phyloP scores from a whole-genome alignment of 2,113 vertebrate species.

The Neotoma lepida region DNA sequence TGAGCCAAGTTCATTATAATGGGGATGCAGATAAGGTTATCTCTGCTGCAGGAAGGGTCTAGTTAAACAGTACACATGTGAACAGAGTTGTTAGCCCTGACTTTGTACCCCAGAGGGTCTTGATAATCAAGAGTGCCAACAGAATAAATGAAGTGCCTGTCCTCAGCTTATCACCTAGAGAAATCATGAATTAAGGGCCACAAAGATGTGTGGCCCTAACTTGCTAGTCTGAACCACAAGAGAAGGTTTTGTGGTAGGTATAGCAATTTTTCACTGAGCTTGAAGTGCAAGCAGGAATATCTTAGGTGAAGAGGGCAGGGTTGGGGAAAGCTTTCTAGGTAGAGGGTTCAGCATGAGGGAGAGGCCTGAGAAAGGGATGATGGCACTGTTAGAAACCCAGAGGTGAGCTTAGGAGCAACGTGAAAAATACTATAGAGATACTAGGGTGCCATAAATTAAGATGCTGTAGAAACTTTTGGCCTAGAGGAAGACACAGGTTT shows the following conservation, averaged over 20 bases:
- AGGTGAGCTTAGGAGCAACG: background rate
- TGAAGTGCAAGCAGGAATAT: background rate
- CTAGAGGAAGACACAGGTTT: background rate
- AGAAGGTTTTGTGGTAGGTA: background rate
- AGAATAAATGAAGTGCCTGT: background rate
- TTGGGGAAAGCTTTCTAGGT: background rate
- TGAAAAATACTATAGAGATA: background rate
- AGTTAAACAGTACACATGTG: background rate
- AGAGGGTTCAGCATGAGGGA: fast-evolving
- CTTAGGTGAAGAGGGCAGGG: background rate
- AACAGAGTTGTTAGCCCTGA: background rate
- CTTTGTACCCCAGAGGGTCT: background rate
- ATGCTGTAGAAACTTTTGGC: background rate
- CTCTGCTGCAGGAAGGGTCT: background rate
- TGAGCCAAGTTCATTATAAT: background rate
- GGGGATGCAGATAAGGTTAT: background rate
- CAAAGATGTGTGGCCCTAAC: background rate
- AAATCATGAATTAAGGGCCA: background rate
- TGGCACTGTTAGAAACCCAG: background rate
- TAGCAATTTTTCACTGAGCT: background rate
- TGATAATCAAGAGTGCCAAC: background rate
- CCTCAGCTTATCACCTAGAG: background rate
- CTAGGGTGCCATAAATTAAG: background rate
- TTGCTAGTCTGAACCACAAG: too few relatives aligned
- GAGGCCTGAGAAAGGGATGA: background rate